phyloP scores from a whole-genome alignment of 92 coral and sea anemone species.

The Palythoa heliodiscus region DNA sequence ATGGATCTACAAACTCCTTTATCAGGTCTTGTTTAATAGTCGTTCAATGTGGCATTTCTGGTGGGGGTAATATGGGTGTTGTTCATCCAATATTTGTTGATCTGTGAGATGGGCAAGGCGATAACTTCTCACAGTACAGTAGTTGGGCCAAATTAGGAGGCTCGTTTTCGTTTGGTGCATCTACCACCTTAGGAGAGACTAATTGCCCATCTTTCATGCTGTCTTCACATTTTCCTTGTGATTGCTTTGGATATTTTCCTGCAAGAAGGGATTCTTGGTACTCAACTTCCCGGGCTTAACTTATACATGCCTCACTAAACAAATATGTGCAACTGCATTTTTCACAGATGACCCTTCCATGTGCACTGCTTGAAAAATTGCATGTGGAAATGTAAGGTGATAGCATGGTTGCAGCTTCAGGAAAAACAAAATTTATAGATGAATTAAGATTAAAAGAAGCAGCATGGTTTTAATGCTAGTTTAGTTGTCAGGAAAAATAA shows the following conservation, averaged over 20 bases:
- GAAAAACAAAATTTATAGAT: not conserved
- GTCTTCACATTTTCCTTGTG: not conserved
- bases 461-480: not conserved
- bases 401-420: not conserved
- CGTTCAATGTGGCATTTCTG: not conserved
- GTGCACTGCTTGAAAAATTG: constrained; percentile 1
- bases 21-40: constrained; percentile 7
- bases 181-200: not conserved
- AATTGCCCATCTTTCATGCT: not conserved
- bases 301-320: not conserved
- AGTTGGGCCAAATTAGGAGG: not conserved
- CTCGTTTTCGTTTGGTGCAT: not conserved
- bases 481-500: not conserved
- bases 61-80: constrained; percentile 3
- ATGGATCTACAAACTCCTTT: not conserved
- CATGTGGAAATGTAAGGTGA: not conserved
- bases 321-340: constrained; percentile 20
- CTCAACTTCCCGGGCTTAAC: not conserved
- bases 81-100: constrained; percentile 7
- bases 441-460: not conserved
- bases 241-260: not conserved
- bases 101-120: constrained; percentile 7
- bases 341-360: constrained; percentile 16
- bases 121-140: not conserved
- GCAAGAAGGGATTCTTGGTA: constrained; percentile 5